These are phyloP conservation scores for Pseudorectes ferrugineus DNA, from an alignment of 2,113 vertebrate species.

Conservation along the genomic window DNA sequence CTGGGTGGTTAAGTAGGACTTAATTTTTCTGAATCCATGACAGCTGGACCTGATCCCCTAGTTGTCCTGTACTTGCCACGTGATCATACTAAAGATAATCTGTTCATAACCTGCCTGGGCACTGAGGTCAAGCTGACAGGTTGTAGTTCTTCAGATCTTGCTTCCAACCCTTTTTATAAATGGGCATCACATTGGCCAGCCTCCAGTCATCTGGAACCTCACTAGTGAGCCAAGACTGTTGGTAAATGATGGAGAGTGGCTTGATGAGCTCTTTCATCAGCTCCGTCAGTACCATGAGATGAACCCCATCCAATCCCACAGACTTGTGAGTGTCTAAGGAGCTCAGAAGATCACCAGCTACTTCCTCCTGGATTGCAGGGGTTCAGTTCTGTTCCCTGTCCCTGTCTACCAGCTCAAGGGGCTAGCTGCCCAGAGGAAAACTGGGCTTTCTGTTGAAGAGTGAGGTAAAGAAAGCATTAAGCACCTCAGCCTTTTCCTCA, in stretches of 20 bases:
- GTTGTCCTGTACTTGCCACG: not conserved
- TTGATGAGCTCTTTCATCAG: not conserved
- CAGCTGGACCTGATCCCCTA: not conserved
- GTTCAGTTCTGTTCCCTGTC: not conserved
- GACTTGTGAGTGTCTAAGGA: not conserved
- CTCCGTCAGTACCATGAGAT: fast-evolving
- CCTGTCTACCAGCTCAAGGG: not conserved
- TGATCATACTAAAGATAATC: not conserved
- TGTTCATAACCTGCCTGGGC: not conserved
- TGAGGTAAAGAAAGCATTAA: not conserved
- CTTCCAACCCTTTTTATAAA: not conserved
- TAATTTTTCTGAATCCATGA: not conserved
- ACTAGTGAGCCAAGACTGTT: not conserved
- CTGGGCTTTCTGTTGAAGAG: not conserved
- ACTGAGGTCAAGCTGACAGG: not conserved
- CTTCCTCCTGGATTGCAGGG: not conserved
- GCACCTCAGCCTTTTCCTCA: not conserved
- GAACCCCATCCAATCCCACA: not conserved
- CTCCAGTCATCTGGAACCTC: fast-evolving
- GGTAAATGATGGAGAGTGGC: not conserved
- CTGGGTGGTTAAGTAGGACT: not conserved
- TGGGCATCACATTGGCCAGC: fast-evolving
- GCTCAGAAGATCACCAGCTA: not conserved
- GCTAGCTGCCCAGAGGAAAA: not conserved
- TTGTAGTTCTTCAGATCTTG: not conserved